Percentiles rank a stretch among this genome's conserved stretches.
phyloP scores from a whole-genome alignment of 2,113 vertebrate genomes.

The Cnemophilus loriae region DNA sequence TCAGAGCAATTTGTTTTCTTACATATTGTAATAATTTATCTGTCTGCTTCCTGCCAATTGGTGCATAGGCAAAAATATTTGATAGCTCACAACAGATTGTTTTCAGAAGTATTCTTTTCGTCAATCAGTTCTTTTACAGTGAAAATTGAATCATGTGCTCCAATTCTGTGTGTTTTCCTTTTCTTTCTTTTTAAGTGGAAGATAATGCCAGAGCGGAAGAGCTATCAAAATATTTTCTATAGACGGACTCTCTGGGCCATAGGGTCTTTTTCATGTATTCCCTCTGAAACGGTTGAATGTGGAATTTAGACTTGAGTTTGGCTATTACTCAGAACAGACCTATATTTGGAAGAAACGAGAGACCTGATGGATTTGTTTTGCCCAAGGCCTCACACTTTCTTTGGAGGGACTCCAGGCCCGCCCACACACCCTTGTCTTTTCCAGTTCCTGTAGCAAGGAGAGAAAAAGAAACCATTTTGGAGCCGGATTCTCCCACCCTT shows the following conservation, averaged over 20 bases:
- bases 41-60: constrained; percentile 67
- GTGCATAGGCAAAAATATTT: constrained; percentile 70
- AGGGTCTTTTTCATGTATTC: constrained; percentile 63
- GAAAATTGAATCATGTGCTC: constrained; percentile 7
- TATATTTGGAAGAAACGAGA: constrained; percentile 79
- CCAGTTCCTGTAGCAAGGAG: constrained; percentile 62
- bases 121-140: constrained; percentile 13
- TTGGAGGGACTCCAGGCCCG: constrained; percentile 69
- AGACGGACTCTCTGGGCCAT: constrained; percentile 10
- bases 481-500: constrained; percentile 35
- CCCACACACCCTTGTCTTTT: constrained; percentile 75
- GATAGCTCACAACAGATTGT: constrained; percentile 72
- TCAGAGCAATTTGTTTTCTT: constrained; percentile 68
- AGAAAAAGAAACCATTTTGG: constrained; percentile 31
- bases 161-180: constrained; percentile 1
- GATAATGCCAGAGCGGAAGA: constrained; percentile 4
- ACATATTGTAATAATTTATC: constrained; percentile 78
- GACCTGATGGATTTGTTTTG: constrained; percentile 74
- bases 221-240: constrained; percentile 62
- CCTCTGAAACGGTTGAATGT: constrained; percentile 57
- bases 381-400: constrained; percentile 78
- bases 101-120: constrained; percentile 63
- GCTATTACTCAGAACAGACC: constrained; percentile 72
- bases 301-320: constrained; percentile 69
- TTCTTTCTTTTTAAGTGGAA: constrained; percentile 7